Conservation (phyloP, 2,797 vertebrate genomes). For the Sebastes flavidus region DNA sequence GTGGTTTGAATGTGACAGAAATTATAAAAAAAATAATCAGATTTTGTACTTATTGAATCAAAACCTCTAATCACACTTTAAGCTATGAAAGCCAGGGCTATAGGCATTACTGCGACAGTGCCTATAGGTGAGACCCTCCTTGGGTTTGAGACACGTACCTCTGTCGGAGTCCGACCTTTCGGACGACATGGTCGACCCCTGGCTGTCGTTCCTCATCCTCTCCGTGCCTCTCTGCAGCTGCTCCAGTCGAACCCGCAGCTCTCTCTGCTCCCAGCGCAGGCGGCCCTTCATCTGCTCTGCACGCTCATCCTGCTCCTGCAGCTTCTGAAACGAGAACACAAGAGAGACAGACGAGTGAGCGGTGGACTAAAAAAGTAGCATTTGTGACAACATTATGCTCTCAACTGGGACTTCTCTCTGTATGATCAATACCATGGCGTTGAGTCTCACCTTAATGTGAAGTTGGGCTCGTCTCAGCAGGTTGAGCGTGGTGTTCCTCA, state of each 20-base stretch:
- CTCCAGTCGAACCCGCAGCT: slow-evolving; percentile 85
- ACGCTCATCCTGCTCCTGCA: slow-evolving; percentile 90
- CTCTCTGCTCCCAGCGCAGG: slow-evolving; percentile 87
- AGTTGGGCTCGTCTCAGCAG: slow-evolving; percentile 89
- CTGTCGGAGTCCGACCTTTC: slow-evolving; percentile 92
- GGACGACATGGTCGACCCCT: slow-evolving; percentile 90
- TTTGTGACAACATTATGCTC: neutral
- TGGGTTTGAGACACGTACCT: slow-evolving; percentile 74
- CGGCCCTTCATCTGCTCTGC: slow-evolving; percentile 86
- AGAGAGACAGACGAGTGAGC: neutral
- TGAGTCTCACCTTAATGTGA: slow-evolving; percentile 89
- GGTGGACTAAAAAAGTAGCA: neutral
- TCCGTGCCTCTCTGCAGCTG: slow-evolving; percentile 83
- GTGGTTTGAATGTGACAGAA: neutral
- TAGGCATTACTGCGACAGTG: neutral
- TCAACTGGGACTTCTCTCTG: neutral
- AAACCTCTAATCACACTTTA: neutral
- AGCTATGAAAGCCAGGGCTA: neutral
- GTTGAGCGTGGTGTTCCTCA: slow-evolving; percentile 91
- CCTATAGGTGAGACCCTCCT: neutral
- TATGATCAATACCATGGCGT: too few relatives aligned
- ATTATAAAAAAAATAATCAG: neutral
- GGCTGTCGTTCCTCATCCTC: slow-evolving; percentile 87
- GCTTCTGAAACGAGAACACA: slow-evolving; percentile 79
- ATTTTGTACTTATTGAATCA: neutral